Evolutionary conservation across 2,797 vertebrate genomes (phyloP).

Genomic region (Perodicticus potto): DNA sequence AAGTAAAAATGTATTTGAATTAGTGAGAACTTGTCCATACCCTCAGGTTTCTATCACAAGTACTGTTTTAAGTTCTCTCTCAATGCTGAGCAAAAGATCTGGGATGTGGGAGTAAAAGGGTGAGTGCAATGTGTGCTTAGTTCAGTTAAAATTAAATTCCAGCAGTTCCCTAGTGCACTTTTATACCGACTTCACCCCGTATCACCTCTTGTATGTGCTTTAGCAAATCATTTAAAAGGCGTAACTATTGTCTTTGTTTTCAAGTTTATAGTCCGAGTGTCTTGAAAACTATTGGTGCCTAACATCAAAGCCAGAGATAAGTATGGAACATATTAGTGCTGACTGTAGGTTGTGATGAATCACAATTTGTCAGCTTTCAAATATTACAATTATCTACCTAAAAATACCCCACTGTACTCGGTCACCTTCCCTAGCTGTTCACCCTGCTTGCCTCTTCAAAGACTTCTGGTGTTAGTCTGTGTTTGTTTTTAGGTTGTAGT

Average conservation of each 20-base stretch:
- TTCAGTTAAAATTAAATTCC: conserved; percentile 80
- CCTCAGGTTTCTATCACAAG: conserved; percentile 50
- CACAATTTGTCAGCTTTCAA: conserved; percentile 75
- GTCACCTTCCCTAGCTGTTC: conserved; percentile 57
- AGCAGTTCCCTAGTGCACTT: conserved; percentile 75
- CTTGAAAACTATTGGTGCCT: conserved; percentile 67
- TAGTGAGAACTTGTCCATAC: conserved; percentile 26
- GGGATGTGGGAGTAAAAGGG: conserved; percentile 85
- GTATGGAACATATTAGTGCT: conserved; percentile 65
- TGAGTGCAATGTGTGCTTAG: conserved; percentile 84
- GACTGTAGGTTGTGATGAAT: conserved; percentile 78
- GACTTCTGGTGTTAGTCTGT: background rate
- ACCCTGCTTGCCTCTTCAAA: conserved; percentile 65
- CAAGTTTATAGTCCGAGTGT: conserved; percentile 66
- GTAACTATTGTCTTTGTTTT: conserved; percentile 66
- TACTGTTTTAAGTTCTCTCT: conserved; percentile 60
- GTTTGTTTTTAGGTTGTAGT: conserved; percentile 54
- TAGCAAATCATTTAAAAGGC: conserved; percentile 68
- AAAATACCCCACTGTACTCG: conserved; percentile 33
- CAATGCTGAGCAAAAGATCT: conserved; percentile 78
- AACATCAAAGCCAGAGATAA: conserved; percentile 72
- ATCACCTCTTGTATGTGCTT: conserved; percentile 75
- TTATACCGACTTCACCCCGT: conserved; percentile 75
- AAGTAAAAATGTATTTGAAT: conserved; percentile 31
- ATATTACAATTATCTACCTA: conserved; percentile 73